A percentile compares a stretch with the other conserved stretches of the same genome.
Evolutionary conservation across 2,113 vertebrate species (phyloP).

Genomic region (Oryzias melastigma): DNA sequence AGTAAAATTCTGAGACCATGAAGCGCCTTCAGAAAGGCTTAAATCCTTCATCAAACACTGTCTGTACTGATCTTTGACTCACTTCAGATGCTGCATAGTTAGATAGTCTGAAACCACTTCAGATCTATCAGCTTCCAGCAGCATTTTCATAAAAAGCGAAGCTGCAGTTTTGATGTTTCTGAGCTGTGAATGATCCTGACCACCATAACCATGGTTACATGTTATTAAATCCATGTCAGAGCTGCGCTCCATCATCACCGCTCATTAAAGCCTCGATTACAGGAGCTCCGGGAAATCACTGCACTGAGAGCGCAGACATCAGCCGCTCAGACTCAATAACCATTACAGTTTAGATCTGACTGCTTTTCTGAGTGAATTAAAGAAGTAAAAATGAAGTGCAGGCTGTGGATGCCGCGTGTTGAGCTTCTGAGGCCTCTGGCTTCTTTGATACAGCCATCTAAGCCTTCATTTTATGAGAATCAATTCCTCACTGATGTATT

Average conservation of each 20-base stretch:
- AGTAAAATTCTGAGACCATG: too few species aligned
- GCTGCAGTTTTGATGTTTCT: conserved; percentile 4
- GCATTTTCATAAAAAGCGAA: conserved; percentile 20
- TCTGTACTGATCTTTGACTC: too few species aligned
- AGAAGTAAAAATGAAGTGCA: too few species aligned
- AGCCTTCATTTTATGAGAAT: too few species aligned
- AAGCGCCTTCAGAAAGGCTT: too few species aligned
- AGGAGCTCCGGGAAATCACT: conserved; percentile 40
- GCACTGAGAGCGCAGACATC: conserved; percentile 41
- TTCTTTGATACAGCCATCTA: too few species aligned
- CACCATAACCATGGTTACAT: conserved; percentile 21
- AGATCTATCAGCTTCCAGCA: not conserved
- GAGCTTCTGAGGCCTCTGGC: too few species aligned
- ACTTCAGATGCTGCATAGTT: too few species aligned
- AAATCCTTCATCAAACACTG: too few species aligned
- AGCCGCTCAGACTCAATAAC: conserved; percentile 44
- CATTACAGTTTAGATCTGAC: conserved; percentile 12
- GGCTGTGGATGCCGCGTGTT: too few species aligned
- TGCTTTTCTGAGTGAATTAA: conserved; percentile 24
- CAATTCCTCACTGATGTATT: too few species aligned
- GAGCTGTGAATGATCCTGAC: conserved; percentile 12
- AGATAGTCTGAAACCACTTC: too few species aligned
- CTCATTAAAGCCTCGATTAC: conserved; percentile 50
- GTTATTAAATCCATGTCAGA: conserved; percentile 41
- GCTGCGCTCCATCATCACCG: conserved; percentile 30